Evolutionary conservation across 1,140 invertebrate species (phyloP).

Genomic region (Aphelenchoides avenae): DNA sequence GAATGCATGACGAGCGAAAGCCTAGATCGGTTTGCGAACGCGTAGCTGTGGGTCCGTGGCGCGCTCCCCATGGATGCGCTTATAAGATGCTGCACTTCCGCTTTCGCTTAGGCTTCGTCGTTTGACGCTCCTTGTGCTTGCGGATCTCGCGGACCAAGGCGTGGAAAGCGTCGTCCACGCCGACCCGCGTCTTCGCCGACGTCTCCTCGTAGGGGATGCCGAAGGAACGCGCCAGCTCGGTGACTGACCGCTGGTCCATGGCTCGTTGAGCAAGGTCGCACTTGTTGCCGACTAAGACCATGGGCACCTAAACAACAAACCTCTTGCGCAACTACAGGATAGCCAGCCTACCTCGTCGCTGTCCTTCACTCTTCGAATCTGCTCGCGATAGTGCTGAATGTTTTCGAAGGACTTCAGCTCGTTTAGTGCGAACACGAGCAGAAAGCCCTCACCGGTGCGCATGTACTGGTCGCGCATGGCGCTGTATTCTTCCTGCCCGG

Average conservation of each 20-base stretch:
- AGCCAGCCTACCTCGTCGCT: conserved; percentile 98
- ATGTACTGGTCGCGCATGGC: conserved; percentile 68
- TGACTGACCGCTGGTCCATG: conserved; percentile 81
- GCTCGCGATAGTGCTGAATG: conserved; percentile 90
- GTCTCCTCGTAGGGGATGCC: conserved; percentile 97
- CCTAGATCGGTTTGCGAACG: no score
- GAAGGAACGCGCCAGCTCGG: conserved; percentile 86
- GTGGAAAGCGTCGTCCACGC: conserved; percentile 98
- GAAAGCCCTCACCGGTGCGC: conserved; percentile 67
- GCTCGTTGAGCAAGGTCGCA: conserved; percentile 86
- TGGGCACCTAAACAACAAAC: conserved; percentile 52
- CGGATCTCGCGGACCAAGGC: conserved; percentile 95
- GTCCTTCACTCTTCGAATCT: conserved; percentile 94
- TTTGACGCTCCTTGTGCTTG: conserved; percentile 65
- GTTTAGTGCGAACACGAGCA: conserved; percentile 73
- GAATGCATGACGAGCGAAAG: no score
- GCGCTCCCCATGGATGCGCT: no score
- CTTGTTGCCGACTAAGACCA: conserved; percentile 87
- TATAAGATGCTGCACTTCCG: conserved; percentile 43
- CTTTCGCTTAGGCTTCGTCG: conserved; percentile 47
- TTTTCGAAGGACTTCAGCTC: conserved; percentile 98
- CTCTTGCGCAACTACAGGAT: no score
- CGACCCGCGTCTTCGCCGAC: conserved; percentile 95
- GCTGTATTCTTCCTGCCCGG: conserved; percentile 71
- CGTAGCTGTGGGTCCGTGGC: no score